Percentiles rank a stretch among this genome's conserved stretches.
Conservation (phyloP, 2,888 invertebrate species). For the Rhagium mordax region DNA sequence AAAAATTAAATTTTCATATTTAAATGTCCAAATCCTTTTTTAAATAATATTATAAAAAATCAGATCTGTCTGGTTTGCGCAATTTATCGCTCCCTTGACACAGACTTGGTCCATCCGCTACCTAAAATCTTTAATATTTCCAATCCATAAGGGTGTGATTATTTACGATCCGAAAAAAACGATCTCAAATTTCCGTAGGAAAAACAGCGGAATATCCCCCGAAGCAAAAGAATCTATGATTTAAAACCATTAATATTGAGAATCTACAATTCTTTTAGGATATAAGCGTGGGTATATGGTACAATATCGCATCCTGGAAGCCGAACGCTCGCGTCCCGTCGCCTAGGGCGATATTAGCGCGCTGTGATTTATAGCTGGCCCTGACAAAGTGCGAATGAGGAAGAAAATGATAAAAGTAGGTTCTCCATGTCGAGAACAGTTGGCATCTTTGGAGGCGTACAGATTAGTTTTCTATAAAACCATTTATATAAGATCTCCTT, state of each 20-base stretch:
- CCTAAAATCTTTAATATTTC: conserved; percentile 46
- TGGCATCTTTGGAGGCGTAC: conserved; percentile 52
- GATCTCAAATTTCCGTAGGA: conserved; percentile 38
- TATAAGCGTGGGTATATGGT: conserved; percentile 24
- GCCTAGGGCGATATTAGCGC: conserved; percentile 59
- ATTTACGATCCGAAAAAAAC: conserved; percentile 43
- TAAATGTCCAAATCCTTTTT: not conserved
- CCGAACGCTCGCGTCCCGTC: conserved; percentile 29
- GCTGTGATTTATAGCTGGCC: conserved; percentile 61
- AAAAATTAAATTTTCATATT: too few relatives aligned
- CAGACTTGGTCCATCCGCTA: conserved; percentile 27
- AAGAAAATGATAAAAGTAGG: conserved; percentile 62
- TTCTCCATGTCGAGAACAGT: conserved; percentile 56
- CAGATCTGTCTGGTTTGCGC: conserved; percentile 6
- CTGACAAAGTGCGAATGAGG: conserved; percentile 62
- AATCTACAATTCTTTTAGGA: conserved; percentile 45
- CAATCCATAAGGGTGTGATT: conserved; percentile 46
- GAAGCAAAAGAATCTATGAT: conserved; percentile 48
- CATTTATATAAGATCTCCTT: conserved; percentile 12
- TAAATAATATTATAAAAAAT: conserved; percentile 23
- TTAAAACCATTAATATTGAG: conserved; percentile 53
- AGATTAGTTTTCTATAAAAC: conserved; percentile 55
- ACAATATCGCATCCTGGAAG: conserved; percentile 23
- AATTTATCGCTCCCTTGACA: conserved; percentile 31
- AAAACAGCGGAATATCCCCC: conserved; percentile 42